phyloP scores from a whole-genome alignment of 2,797 vertebrate genomes.

The Oophaga sylvatica region DNA sequence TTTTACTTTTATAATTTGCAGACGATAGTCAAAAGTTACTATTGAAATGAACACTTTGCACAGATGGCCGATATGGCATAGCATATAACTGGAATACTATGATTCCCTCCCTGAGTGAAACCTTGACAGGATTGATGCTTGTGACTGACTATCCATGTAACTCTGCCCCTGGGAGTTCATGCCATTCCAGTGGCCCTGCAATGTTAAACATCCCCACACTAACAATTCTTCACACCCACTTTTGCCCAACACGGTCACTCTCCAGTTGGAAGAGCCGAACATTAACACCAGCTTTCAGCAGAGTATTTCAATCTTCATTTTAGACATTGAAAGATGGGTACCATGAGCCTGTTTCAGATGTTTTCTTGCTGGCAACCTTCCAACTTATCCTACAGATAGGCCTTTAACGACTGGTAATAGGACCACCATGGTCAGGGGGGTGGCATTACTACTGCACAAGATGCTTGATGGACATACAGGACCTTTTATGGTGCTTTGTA shows the following conservation, averaged over 20 bases:
- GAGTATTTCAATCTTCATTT: conserved; percentile 61
- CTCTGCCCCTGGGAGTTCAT: conserved; percentile 55
- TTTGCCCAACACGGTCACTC: conserved; percentile 51
- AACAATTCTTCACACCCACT: conserved; percentile 56
- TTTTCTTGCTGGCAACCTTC: conserved; percentile 51
- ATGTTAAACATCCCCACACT: conserved; percentile 42
- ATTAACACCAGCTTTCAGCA: conserved; percentile 61
- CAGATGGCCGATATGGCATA: conserved; percentile 37
- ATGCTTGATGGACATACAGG: conserved; percentile 34
- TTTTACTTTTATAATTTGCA: conserved; percentile 35
- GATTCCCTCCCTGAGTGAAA: conserved; percentile 56
- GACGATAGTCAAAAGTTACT: conserved; percentile 32
- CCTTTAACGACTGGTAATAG: conserved; percentile 24
- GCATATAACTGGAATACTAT: conserved; percentile 38
- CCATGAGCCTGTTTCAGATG: conserved; percentile 53
- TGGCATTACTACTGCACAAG: conserved; percentile 29
- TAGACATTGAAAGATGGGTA: conserved; percentile 60
- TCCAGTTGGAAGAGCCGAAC: conserved; percentile 42
- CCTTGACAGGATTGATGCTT: conserved; percentile 42
- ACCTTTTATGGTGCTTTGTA: conserved; percentile 50
- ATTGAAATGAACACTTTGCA: conserved; percentile 28
- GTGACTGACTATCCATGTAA: conserved; percentile 56
- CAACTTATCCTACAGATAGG: conserved; percentile 48
- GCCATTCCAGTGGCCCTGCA: conserved; percentile 41
- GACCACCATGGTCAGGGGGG: conserved; percentile 50